Evolutionary conservation across 2,113 vertebrate genomes (phyloP).

Genomic region (Platycercus adscitus): DNA sequence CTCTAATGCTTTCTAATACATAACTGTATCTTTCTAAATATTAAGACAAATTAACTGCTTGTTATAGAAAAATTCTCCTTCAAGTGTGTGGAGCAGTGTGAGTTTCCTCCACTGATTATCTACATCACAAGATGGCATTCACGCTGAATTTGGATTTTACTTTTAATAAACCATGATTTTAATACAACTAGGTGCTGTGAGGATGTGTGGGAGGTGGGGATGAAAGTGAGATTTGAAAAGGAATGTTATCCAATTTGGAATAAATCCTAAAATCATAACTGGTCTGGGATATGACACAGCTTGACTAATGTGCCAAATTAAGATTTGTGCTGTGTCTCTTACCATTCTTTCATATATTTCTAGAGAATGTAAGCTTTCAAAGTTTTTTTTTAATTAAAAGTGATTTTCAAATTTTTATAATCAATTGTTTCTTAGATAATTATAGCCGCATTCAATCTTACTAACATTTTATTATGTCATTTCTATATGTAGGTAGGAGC

Average conservation of each 20-base stretch:
- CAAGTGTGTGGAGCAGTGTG: background rate
- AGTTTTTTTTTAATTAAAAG: background rate
- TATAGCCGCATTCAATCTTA: background rate
- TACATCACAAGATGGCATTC: background rate
- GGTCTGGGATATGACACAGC: background rate
- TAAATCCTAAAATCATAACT: background rate
- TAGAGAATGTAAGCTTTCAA: background rate
- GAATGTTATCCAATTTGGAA: background rate
- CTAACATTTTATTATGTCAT: background rate
- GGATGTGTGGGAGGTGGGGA: background rate
- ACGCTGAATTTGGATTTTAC: background rate
- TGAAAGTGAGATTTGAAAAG: background rate
- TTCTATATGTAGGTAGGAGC: background rate
- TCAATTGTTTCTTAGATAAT: background rate
- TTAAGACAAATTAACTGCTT: background rate
- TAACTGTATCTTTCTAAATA: background rate
- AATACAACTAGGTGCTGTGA: background rate
- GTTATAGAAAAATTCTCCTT: background rate
- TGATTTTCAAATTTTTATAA: background rate
- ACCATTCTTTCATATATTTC: background rate
- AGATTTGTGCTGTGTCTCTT: background rate
- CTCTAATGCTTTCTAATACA: background rate
- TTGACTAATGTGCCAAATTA: background rate
- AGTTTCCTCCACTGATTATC: background rate
- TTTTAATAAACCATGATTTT: background rate